phyloP scores from a whole-genome alignment of 64 coral and sea anemone species.

The Montipora capricornis region DNA sequence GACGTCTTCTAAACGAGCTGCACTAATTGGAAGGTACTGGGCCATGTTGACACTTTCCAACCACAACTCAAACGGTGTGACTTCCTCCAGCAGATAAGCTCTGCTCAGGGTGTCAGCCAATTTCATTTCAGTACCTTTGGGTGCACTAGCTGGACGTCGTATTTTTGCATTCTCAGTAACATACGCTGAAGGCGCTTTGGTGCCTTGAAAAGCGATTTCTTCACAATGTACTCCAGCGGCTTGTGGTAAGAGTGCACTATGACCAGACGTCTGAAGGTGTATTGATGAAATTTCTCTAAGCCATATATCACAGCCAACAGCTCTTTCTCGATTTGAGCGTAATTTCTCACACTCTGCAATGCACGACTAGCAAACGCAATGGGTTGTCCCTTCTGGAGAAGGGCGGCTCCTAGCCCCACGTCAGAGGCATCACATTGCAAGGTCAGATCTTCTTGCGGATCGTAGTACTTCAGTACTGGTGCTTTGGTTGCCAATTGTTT shows the following conservation, averaged over 20 bases:
- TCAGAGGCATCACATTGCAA: constrained; percentile 48
- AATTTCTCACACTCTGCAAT: background rate
- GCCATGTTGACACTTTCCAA: too few relatives aligned
- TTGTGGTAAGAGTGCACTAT: constrained; percentile 24
- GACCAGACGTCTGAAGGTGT: constrained; percentile 6
- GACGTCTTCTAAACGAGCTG: background rate
- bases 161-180: constrained; percentile 16
- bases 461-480: constrained; percentile 27
- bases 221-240: background rate
- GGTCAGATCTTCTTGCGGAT: background rate
- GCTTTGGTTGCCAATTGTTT: background rate
- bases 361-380: constrained; percentile 2
- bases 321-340: constrained; percentile 42
- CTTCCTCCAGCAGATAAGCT: background rate
- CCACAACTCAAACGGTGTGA: too few relatives aligned
- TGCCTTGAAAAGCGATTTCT: background rate
- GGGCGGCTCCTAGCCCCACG: constrained; percentile 26
- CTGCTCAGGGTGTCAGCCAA: constrained; percentile 15
- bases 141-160: background rate
- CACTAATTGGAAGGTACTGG: too few relatives aligned
- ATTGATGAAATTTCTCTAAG: constrained; percentile 34
- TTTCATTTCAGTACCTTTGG: background rate
- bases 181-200: background rate
- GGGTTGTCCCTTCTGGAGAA: background rate
- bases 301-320: constrained; percentile 17